Base-by-base conservation (phyloP, 2,888 invertebrate genomes). In the Agrochola circellaris region DNA sequence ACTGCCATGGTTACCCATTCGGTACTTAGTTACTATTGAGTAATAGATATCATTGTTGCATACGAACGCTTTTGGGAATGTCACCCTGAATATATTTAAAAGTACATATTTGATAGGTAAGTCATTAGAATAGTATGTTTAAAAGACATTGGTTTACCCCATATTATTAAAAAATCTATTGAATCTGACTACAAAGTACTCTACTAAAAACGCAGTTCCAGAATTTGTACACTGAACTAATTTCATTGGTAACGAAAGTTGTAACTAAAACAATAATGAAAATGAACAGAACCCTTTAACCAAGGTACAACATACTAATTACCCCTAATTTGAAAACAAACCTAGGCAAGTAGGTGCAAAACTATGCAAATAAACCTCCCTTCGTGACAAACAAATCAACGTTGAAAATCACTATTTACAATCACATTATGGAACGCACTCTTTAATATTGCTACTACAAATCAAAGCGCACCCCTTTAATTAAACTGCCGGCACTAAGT, bases 391-490 rank as follows among this genome's bases (percentile, higher is more conserved):
- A 79, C 72, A 83, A 84, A 86, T 81, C 34, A 74, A 83, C 82
- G 79, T 78, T 83, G 75, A 85, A 84, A 88, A 89, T 85, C 76
- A 83, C 84, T 87, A 87, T 90, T 89, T 89, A 87, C 89, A 91
- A 89, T 92, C 87, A 90, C 89, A 92, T 92, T 91, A 91, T 88
- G 87, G 85, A 90, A 90, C 89, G 85, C 85, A 89, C 89, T 89
- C 89, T 93, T 92, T 92, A 89, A 92, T 91, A 92, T 92, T 92
- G 91, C 90, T 87, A 90, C 92, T 89, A 95, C 95, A 95, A 95
- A 95, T 96, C 95, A 95, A 93, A 94, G 88, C 88, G 90, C 94
- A 92, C 96, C 95, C 95, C 94, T 95, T 94, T 95, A 95, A 96
- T 95, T 95, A 95, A 95, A 94, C 92, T 90, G 92, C 90, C 92